phyloP scores from a whole-genome alignment of 2,113 vertebrate species.

The Cricetomys ansorgei region DNA sequence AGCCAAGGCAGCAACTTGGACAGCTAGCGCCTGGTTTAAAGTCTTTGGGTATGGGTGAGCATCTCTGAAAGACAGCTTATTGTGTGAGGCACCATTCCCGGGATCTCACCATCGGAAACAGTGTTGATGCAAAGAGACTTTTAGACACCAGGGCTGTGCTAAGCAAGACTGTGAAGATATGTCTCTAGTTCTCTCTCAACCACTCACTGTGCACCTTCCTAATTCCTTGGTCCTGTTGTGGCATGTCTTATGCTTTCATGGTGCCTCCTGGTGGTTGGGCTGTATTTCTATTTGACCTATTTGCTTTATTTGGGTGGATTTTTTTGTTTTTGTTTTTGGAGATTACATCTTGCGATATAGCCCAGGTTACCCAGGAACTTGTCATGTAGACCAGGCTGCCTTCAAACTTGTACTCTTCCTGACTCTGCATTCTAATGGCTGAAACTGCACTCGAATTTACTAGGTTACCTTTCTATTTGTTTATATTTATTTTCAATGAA shows the following conservation, averaged over 20 bases:
- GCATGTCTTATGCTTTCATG: neutral
- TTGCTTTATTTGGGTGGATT: neutral
- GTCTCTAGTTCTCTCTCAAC: neutral
- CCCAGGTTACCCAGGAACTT: neutral
- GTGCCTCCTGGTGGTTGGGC: neutral
- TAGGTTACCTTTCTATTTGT: neutral
- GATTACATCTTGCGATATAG: neutral
- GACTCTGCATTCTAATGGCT: neutral
- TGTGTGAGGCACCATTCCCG: neutral
- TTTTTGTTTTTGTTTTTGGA: neutral
- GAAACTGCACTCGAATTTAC: neutral
- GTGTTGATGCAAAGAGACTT: neutral
- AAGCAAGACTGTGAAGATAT: neutral
- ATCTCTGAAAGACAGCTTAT: conserved; percentile 48
- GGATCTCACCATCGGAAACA: neutral
- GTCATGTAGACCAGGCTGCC: neutral
- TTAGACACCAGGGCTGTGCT: neutral
- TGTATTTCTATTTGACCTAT: neutral
- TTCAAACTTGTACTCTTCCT: neutral
- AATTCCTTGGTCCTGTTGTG: neutral
- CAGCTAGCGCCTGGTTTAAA: conserved; percentile 1
- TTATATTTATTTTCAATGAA: neutral
- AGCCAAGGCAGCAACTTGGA: neutral
- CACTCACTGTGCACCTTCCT: neutral
- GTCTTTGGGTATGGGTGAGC: neutral